Evolutionary conservation across 2,113 vertebrate species (phyloP).

Genomic region (Psilopsiagon aymara): DNA sequence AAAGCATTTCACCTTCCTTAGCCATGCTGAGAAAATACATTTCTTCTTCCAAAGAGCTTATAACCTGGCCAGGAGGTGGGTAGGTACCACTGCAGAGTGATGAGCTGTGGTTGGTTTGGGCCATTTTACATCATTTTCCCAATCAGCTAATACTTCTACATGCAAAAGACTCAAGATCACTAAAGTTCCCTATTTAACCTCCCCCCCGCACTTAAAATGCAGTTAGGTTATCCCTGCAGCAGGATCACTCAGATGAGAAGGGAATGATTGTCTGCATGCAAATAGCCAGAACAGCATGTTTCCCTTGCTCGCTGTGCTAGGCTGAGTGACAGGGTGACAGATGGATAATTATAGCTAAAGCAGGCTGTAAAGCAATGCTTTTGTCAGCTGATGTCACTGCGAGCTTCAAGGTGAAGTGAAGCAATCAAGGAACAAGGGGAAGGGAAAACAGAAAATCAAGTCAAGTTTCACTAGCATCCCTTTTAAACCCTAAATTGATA

Average conservation of each 20-base stretch:
- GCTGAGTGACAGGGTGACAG: conserved; percentile 19
- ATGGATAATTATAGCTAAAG: conserved; percentile 25
- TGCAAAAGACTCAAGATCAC: neutral
- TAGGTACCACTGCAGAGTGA: neutral
- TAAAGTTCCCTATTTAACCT: neutral
- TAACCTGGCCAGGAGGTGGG: neutral
- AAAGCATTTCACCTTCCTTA: neutral
- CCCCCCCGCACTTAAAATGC: neutral
- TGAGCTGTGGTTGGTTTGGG: neutral
- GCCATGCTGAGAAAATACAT: neutral
- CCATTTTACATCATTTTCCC: neutral
- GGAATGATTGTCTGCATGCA: neutral
- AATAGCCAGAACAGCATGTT: neutral
- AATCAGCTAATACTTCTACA: neutral
- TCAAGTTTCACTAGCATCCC: neutral
- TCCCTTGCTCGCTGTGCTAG: neutral
- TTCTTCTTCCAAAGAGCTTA: neutral
- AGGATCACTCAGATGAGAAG: neutral
- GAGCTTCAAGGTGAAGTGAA: conserved; percentile 31
- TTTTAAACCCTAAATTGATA: neutral
- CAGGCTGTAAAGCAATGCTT: conserved; percentile 23
- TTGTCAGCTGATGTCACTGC: conserved; percentile 46
- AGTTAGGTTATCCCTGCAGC: neutral
- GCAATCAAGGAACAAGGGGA: neutral
- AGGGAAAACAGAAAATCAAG: neutral